Evolutionary conservation across 2,888 invertebrate genomes (phyloP), one percentile per base, ranked within the genome.

Genomic region (Lottia gigantea): DNA sequence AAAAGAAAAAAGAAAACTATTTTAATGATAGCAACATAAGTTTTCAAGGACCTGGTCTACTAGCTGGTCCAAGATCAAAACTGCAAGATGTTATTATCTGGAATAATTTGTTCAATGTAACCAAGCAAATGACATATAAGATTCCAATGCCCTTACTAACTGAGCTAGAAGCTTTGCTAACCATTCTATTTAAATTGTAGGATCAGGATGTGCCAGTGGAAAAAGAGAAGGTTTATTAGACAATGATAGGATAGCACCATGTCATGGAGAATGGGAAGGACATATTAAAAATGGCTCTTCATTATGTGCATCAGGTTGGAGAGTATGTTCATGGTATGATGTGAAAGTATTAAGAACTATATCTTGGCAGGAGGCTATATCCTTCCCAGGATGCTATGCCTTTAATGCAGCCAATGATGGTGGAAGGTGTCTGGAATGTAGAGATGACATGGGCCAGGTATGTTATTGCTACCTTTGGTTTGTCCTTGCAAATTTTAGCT

Each of bases 331-430:
- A 15, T 82, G 82, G 76, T 69, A 82, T 25, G 80, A 78, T 40
- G 77, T 81, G 26, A 68, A 71, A 8, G 62, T 81, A 7, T 78
- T 87, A 31, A 74, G 78, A 66, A 78, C 78, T 62, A 76, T 87
- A 66, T 76, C 81, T 0, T 87, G 86, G 86, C 74, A 79, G 45
- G 81, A 82, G 8, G 87, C 86, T 8, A 76, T 80, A 25, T 75
- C 78, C 0, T 70, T 86, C 1, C 73, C 78, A 4, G 87, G 87
- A 25, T 87, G 87, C 73, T 86, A 79, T 70, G 85, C 84, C 26
- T 80, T 83, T 69, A 85, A 86, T 74, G 87, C 87, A 12, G 86
- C 87, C 8, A 85, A 87, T 68, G 86, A 87, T 78, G 85, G 84
- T 12, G 86, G 85, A 1, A 71, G 79, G 62, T 87, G 87, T 68